Conservation (phyloP, 2,888 invertebrate species). For the Allolobophora icterica region DNA sequence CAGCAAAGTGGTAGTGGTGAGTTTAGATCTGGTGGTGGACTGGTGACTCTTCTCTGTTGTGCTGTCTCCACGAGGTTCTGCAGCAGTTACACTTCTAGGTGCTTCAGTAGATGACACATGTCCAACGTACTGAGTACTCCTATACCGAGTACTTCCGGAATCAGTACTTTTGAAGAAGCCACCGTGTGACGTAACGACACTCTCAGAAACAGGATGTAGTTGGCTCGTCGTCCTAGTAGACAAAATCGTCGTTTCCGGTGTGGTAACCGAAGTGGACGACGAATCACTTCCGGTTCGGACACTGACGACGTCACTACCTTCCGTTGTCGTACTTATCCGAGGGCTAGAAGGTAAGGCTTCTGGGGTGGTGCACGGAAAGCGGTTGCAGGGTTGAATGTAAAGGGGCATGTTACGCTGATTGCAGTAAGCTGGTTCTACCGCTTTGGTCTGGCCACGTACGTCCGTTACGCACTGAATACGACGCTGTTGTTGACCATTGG, state of each 20-base stretch:
- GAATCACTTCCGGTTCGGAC: too few species aligned
- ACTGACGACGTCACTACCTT: too few species aligned
- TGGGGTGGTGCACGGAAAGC: slow-evolving; percentile 23
- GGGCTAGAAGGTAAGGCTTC: background rate
- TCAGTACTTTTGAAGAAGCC: background rate
- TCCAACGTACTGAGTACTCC: too few species aligned
- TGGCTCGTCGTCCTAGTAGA: background rate
- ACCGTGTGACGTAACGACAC: background rate
- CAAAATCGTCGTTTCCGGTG: background rate
- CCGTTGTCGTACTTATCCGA: background rate
- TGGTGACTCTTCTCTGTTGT: background rate
- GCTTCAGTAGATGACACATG: background rate
- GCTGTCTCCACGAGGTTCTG: background rate
- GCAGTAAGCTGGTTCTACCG: slow-evolving; percentile 32
- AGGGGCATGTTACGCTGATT: slow-evolving; percentile 32
- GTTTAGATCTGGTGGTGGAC: background rate
- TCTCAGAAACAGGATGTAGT: background rate
- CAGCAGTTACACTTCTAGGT: background rate
- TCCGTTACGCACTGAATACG: slow-evolving; percentile 49
- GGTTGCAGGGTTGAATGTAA: slow-evolving; percentile 32
- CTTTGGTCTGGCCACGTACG: background rate
- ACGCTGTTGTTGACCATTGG: slow-evolving; percentile 31
- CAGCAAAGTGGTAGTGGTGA: background rate
- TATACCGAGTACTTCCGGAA: background rate
- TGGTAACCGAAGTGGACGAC: background rate